Evolutionary conservation across 2,888 invertebrate species (phyloP).

Genomic region (Penaeus monodon): DNA sequence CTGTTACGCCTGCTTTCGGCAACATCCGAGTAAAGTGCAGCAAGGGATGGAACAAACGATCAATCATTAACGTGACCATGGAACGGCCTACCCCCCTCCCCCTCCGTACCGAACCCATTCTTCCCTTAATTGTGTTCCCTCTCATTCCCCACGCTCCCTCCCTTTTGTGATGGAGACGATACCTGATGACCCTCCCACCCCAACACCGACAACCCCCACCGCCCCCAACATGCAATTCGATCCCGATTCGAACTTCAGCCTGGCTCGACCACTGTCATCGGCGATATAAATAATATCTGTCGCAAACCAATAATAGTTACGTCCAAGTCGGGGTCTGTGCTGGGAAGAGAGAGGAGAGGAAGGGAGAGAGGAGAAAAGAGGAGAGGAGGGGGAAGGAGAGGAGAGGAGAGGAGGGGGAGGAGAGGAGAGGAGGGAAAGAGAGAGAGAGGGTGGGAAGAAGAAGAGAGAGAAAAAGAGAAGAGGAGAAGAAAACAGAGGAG

Average conservation of each 20-base stretch:
- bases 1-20: too few relatives aligned
- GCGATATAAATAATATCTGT: conserved; percentile 12
- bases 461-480: too few relatives aligned
- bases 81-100: neutral
- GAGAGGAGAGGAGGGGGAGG: too few relatives aligned
- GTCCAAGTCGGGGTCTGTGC: neutral
- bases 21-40: conserved; percentile 46
- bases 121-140: neutral
- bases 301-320: neutral
- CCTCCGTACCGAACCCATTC: neutral
- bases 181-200: neutral
- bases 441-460: too few relatives aligned
- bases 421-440: too few relatives aligned
- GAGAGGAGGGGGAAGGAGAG: too few relatives aligned
- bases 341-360: neutral
- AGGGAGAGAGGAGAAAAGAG: too few relatives aligned
- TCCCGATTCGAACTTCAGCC: neutral
- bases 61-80: conserved; percentile 27
- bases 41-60: conserved; percentile 30
- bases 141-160: neutral
- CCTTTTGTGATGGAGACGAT: neutral
- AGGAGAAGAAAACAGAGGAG: too few relatives aligned
- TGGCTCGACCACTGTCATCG: neutral
- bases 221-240: neutral
- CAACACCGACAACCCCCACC: neutral